These are phyloP conservation scores for Erpetoichthys calabaricus DNA, from an alignment of 2,797 vertebrate genomes.

Conservation along the genomic window DNA sequence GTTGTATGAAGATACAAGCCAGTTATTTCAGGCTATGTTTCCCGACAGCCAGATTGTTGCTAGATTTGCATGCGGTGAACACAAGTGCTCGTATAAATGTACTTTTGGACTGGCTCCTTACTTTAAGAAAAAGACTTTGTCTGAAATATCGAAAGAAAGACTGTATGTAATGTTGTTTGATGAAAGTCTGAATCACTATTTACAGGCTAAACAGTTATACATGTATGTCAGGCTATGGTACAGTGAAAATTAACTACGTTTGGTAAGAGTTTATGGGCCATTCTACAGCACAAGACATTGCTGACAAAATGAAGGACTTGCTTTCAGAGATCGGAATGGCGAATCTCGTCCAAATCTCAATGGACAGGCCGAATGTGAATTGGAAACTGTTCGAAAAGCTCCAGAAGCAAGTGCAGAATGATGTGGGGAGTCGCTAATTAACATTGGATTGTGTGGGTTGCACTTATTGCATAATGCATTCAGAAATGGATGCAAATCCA, in stretches of 20 bases:
- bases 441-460: too few relatives aligned
- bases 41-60: constrained; percentile 13
- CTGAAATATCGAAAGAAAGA: constrained; percentile 11
- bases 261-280: constrained; percentile 15
- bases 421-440: too few relatives aligned
- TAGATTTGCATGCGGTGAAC: constrained; percentile 12
- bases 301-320: constrained; percentile 14
- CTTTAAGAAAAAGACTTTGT: constrained; percentile 15
- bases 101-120: constrained; percentile 18
- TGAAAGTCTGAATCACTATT: constrained; percentile 13
- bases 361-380: constrained; percentile 12
- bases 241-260: constrained; percentile 15
- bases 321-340: constrained; percentile 17
- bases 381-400: constrained; percentile 19
- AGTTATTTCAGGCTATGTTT: constrained; percentile 14
- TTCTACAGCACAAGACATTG: constrained; percentile 12
- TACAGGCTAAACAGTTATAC: constrained; percentile 16
- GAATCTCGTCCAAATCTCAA: constrained; percentile 15
- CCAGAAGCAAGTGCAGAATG: too few relatives aligned
- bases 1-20: constrained; percentile 14
- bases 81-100: constrained; percentile 15
- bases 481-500: too few relatives aligned
- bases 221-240: constrained; percentile 15
- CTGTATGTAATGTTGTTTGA: constrained; percentile 13
- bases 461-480: too few relatives aligned